Base-by-base conservation (phyloP, 2,888 invertebrate genomes). In the Ichneumoninae sp. region DNA sequence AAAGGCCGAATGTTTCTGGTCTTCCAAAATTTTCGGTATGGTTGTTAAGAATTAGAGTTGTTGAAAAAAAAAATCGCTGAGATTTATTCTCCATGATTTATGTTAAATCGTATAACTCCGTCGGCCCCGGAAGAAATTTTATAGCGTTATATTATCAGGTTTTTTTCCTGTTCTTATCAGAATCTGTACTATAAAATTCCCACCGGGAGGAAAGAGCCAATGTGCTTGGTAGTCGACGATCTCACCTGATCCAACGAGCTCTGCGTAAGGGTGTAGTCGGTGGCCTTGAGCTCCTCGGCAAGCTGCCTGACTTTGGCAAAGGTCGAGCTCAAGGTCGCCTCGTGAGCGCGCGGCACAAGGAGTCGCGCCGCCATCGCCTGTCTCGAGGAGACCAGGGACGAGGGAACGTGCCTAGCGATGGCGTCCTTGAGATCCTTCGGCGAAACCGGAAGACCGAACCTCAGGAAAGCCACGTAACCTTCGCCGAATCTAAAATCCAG, bases 241-340 rank as follows among this genome's bases (percentile, higher is more conserved):
- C 89, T 87, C 75, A 95, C 95, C 94, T 95, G 95, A 87, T 95
- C 95, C 57, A 95, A 93, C 13, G 95, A 95, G 92, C 95, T 95
- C 88, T 95, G 95, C 90, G 94, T 95, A 88, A 95, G 86, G n/a
- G 95, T 95, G 91, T 94, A 95, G 92, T 95, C 95, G 13, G 94
- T 94, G 5, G 95, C 93, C 86, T 94, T 94, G 84, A 95, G 93
- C 74, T 93, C 91, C 83, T 93, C 92, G 80, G 94, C 95, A 86
- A 95, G 92, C 72, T 93, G 93, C 81, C 94, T 93, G 92, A 95
- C 93, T 88, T 94, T 93, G 0, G 93, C 91, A 93, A 95, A 95
- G 83, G 94, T 94, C 88, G 93, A 94, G 90, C 95, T 95, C 85
- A 95, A 90, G 0, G 91, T 91, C 13, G 94, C 94, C 52, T 91